Conservation (phyloP, 2,888 invertebrate species). For the Chydorus sphaericus region DNA sequence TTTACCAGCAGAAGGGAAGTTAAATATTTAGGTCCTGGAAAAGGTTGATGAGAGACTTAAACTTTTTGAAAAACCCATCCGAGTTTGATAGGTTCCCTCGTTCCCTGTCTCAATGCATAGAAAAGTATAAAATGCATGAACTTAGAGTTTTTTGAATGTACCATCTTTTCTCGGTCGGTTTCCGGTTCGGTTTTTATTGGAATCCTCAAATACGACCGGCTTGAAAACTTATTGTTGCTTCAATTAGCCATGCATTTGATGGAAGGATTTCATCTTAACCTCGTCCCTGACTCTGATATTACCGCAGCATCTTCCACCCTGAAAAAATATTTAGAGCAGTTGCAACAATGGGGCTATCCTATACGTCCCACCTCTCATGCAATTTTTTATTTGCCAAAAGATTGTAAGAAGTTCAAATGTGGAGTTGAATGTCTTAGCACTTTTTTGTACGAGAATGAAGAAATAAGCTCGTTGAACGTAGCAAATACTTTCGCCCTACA, state of each 20-base stretch:
- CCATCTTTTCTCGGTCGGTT: not conserved
- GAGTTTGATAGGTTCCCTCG: conserved; percentile 3
- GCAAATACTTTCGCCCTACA: too few relatives aligned
- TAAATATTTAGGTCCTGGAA: not conserved
- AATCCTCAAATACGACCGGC: not conserved
- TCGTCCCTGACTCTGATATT: not conserved
- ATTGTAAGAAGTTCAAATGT: too few relatives aligned
- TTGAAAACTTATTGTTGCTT: conserved; percentile 5
- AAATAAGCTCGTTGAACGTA: too few relatives aligned
- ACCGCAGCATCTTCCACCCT: not conserved
- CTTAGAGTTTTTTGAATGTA: not conserved
- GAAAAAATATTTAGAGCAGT: not conserved
- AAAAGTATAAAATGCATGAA: conserved; percentile 2
- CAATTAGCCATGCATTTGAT: conserved; percentile 1
- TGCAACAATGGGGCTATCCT: not conserved
- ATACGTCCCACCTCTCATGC: not conserved
- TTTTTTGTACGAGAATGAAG: too few relatives aligned
- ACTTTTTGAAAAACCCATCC: not conserved
- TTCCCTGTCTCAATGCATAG: not conserved
- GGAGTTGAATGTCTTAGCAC: too few relatives aligned
- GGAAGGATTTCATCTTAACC: conserved; percentile 1
- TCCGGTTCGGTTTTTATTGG: conserved; percentile 1
- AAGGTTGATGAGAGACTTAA: not conserved
- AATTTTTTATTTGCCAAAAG: too few relatives aligned
- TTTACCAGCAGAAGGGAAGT: not conserved